Evolutionary conservation across 2,113 vertebrate genomes (phyloP).

Genomic region (Pluvianellus socialis): DNA sequence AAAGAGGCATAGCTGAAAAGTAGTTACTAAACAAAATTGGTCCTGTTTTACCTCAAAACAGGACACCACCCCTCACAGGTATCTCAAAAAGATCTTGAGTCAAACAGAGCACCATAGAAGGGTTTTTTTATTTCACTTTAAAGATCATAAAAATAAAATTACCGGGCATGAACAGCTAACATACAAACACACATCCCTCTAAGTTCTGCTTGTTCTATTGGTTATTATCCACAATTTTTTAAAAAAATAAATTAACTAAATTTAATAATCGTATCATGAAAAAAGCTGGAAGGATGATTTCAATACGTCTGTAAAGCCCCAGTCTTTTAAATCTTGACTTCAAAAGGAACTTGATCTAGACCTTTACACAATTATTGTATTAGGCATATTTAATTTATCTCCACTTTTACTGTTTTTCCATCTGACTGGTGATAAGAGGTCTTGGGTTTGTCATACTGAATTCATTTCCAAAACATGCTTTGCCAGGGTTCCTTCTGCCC

Average conservation of each 20-base stretch:
- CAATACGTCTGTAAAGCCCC: fast-evolving
- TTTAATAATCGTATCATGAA: neutral
- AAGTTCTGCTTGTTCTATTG: neutral
- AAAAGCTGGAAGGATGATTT: neutral
- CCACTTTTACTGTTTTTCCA: neutral
- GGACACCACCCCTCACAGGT: neutral
- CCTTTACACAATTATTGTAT: neutral
- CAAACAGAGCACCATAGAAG: neutral
- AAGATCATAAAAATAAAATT: neutral
- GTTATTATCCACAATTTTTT: neutral
- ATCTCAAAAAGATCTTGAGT: neutral
- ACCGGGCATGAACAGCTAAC: neutral
- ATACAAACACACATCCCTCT: neutral
- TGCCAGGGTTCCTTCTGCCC: neutral
- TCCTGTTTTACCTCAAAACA: no score
- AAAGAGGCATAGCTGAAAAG: no score
- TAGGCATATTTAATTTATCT: neutral
- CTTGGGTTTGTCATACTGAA: neutral
- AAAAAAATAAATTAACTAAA: neutral
- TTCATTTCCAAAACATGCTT: neutral
- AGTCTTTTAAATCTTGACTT: neutral
- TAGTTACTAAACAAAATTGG: no score
- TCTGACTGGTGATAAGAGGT: neutral
- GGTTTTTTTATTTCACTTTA: neutral
- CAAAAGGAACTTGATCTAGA: neutral